Evolutionary conservation across 2,113 vertebrate species (phyloP).

Genomic region (Triplophysa tibetana): DNA sequence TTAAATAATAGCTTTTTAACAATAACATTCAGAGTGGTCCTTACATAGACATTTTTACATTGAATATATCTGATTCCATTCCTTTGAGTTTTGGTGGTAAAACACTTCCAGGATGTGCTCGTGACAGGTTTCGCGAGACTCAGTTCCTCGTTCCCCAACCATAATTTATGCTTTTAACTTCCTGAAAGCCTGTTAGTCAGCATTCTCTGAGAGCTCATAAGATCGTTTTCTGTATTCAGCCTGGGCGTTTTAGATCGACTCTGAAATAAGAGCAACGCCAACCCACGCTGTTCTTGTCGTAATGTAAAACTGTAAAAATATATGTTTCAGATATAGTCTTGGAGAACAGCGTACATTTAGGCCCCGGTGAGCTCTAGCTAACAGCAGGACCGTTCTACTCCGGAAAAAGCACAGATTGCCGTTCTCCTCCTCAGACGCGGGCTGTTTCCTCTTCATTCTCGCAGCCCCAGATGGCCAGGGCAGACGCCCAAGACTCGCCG

Average conservation of each 20-base stretch:
- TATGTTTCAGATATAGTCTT: slow-evolving; percentile 31
- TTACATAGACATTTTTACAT: background rate
- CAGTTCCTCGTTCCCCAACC: slow-evolving; percentile 15
- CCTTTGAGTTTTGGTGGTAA: background rate
- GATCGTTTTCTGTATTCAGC: slow-evolving; percentile 8
- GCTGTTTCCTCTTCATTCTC: slow-evolving; percentile 40
- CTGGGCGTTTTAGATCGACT: background rate
- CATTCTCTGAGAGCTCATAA: background rate
- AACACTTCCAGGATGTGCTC: background rate
- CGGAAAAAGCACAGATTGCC: slow-evolving; percentile 22
- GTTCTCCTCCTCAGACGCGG: slow-evolving; percentile 11
- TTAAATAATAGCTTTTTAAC: too few species aligned
- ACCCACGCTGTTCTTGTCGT: background rate
- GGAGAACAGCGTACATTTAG: slow-evolving; percentile 9
- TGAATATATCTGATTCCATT: background rate
- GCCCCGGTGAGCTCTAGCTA: background rate
- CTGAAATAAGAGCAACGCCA: background rate
- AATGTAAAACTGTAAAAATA: slow-evolving; percentile 25
- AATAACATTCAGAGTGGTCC: too few species aligned
- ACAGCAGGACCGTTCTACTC: background rate
- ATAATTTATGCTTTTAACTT: slow-evolving; percentile 29
- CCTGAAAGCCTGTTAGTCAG: slow-evolving; percentile 25
- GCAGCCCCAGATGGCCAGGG: slow-evolving; percentile 62
- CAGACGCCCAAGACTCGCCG: slow-evolving; percentile 51
- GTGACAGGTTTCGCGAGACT: background rate